A percentile compares a stretch with the other conserved stretches of the same genome.
These are phyloP conservation scores for Hyla sarda DNA, from an alignment of 2,113 vertebrate species.

Conservation along the genomic window DNA sequence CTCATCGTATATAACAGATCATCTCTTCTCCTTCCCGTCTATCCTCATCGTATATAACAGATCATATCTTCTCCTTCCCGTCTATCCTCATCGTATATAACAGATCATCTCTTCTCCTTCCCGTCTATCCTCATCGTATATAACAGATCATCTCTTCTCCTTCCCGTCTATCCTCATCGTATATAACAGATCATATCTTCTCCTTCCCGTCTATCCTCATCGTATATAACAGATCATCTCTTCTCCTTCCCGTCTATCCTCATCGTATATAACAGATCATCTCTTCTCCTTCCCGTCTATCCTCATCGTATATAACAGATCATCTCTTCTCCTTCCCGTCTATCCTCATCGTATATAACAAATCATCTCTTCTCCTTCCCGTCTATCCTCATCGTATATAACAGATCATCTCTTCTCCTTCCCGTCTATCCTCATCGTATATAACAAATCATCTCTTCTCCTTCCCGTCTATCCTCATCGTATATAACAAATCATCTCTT, in stretches of 20 bases:
- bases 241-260: background rate
- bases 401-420: background rate
- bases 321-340: background rate
- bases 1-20: background rate
- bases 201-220: background rate
- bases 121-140: no score
- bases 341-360: background rate
- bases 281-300: no score
- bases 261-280: background rate
- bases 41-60: background rate
- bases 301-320: background rate
- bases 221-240: constrained; percentile 5
- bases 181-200: background rate
- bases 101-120: background rate
- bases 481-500: background rate
- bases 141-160: background rate
- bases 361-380: background rate
- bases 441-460: background rate
- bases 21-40: background rate
- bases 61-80: background rate
- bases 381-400: no score
- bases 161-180: background rate
- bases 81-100: background rate
- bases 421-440: background rate
- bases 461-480: background rate